Percentiles rank a stretch among this genome's conserved stretches.
These are phyloP conservation scores for Lanius collurio DNA, from an alignment of 2,113 vertebrate genomes.

Conservation along the genomic window DNA sequence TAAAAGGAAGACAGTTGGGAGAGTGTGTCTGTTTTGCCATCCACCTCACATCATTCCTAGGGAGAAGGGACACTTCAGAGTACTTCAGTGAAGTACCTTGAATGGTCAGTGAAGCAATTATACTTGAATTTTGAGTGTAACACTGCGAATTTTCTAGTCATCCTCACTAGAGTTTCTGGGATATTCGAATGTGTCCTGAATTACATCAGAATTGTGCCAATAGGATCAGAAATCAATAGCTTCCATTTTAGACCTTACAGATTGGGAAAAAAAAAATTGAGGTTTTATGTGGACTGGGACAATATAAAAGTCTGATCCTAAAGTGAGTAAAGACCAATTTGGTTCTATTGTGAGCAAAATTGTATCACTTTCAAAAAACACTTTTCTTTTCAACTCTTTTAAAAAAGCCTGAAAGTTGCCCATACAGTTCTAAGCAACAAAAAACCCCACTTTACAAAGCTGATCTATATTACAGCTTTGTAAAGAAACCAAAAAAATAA, in stretches of 20 bases:
- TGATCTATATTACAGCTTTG: neutral
- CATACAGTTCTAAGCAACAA: neutral
- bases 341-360: neutral
- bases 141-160: neutral
- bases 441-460: neutral
- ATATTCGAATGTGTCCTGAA: neutral
- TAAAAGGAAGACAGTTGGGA: neutral
- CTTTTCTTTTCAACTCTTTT: neutral
- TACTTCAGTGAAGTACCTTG: neutral
- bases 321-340: neutral
- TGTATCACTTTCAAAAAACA: neutral
- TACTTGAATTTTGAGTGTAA: neutral
- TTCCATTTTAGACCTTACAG: neutral
- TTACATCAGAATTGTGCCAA: neutral
- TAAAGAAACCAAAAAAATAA: neutral
- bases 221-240: neutral
- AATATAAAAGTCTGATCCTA: neutral
- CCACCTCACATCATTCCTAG: neutral
- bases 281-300: neutral
- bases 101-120: neutral
- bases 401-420: neutral
- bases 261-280: rapidly evolving
- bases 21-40: neutral
- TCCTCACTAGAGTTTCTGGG: neutral
- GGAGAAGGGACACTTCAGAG: neutral